A percentile compares a stretch with the other conserved stretches of the same genome.
Evolutionary conservation across 2,888 invertebrate genomes (phyloP).

Genomic region (Uloborus plumipes): DNA sequence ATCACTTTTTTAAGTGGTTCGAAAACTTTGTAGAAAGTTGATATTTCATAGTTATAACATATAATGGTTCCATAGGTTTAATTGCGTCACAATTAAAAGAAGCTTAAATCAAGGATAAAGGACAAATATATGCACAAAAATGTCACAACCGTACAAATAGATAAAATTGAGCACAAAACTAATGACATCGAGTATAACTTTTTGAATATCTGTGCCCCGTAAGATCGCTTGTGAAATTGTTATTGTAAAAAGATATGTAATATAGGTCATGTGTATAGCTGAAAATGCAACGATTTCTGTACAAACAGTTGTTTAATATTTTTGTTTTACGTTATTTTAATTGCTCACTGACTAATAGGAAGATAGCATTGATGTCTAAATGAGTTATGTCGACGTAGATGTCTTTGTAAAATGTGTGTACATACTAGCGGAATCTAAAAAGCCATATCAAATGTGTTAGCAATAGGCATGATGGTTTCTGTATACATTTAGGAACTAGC

Average conservation of each 20-base stretch:
- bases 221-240: conserved; percentile 38
- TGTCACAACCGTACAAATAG: too few species aligned
- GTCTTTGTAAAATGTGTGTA: conserved; percentile 52
- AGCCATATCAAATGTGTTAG: conserved; percentile 62
- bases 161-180: too few species aligned
- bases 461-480: conserved; percentile 55
- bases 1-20: too few species aligned
- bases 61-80: too few species aligned
- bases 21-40: too few species aligned
- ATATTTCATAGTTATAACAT: too few species aligned
- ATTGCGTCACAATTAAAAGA: too few species aligned
- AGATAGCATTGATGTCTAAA: conserved; percentile 25
- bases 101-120: too few species aligned
- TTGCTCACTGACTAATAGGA: conserved; percentile 46
- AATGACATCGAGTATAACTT: conserved; percentile 39
- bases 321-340: conserved; percentile 11
- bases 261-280: conserved; percentile 49
- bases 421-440: conserved; percentile 50
- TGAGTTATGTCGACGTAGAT: conserved; percentile 45
- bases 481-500: conserved; percentile 45
- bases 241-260: conserved; percentile 54
- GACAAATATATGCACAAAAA: too few species aligned
- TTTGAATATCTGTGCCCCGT: conserved; percentile 7
- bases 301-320: conserved; percentile 38
- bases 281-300: conserved; percentile 49